These are phyloP conservation scores for Crypturellus tataupa DNA, from an alignment of 2,797 vertebrate genomes.

Conservation along the genomic window DNA sequence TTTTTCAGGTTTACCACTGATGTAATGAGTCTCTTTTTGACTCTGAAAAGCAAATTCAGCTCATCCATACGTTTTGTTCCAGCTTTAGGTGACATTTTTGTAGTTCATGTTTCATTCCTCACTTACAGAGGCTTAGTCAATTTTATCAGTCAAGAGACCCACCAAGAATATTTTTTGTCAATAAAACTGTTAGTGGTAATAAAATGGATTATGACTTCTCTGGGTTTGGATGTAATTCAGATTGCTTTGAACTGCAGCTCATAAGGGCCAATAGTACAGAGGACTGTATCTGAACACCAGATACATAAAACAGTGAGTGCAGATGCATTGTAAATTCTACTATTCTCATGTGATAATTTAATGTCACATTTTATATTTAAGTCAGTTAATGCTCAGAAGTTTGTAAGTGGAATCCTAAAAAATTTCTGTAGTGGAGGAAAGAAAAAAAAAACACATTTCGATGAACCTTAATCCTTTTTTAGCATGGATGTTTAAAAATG, in stretches of 20 bases:
- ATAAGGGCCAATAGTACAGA: background rate
- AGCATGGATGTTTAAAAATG: background rate
- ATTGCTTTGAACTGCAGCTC: background rate
- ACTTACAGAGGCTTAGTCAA: background rate
- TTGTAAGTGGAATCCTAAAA: background rate
- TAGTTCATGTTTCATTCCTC: background rate
- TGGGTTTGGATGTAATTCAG: background rate
- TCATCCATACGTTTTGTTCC: background rate
- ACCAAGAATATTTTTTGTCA: background rate
- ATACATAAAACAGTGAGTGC: background rate
- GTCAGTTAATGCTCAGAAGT: background rate
- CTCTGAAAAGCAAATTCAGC: background rate
- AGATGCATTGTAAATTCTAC: background rate
- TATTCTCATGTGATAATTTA: background rate
- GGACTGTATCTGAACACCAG: background rate
- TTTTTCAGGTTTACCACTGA: background rate
- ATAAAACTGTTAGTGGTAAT: background rate
- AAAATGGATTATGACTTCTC: background rate
- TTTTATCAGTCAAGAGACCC: background rate
- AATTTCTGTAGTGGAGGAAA: background rate
- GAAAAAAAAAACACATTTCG: background rate
- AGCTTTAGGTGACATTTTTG: background rate
- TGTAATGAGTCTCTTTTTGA: accelerated
- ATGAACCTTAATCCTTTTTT: background rate
- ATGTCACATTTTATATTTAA: background rate